phyloP scores from a whole-genome alignment of 2,888 invertebrate genomes.

The Ectemnius cavifrons region DNA sequence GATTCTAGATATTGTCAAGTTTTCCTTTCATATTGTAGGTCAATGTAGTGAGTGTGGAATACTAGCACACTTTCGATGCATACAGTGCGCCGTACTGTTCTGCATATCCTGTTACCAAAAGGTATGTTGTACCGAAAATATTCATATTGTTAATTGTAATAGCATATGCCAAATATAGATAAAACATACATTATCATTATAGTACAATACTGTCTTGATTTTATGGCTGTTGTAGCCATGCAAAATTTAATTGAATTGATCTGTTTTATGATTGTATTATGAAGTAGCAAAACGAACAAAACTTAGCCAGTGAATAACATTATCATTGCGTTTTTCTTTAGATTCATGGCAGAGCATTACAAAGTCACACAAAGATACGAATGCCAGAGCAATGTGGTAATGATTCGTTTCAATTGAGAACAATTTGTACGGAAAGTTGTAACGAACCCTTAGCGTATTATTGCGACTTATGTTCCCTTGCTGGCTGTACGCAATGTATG shows the following conservation, averaged over 20 bases:
- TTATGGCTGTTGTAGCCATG: not conserved
- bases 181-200: not conserved
- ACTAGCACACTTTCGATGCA: slow-evolving; percentile 62
- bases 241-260: not conserved
- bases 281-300: too few species aligned
- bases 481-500: slow-evolving; percentile 77
- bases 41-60: slow-evolving; percentile 67
- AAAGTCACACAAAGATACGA: slow-evolving; percentile 65
- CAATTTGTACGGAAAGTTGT: slow-evolving; percentile 60
- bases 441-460: slow-evolving; percentile 71
- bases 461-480: slow-evolving; percentile 75
- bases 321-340: slow-evolving; percentile 59
- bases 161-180: too few species aligned
- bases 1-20: too few species aligned
- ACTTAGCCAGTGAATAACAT: too few species aligned
- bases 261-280: not conserved
- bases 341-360: slow-evolving; percentile 72
- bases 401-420: slow-evolving; percentile 28
- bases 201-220: not conserved
- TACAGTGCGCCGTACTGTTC: slow-evolving; percentile 64
- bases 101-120: slow-evolving; percentile 68
- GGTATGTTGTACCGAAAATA: slow-evolving; percentile 62
- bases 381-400: slow-evolving; percentile 13
- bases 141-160: not conserved
- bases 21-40: slow-evolving; percentile 49